A percentile compares a stretch with the other conserved stretches of the same genome.
phyloP scores from a whole-genome alignment of 1,140 invertebrate genomes.

The Globodera rostochiensis region DNA sequence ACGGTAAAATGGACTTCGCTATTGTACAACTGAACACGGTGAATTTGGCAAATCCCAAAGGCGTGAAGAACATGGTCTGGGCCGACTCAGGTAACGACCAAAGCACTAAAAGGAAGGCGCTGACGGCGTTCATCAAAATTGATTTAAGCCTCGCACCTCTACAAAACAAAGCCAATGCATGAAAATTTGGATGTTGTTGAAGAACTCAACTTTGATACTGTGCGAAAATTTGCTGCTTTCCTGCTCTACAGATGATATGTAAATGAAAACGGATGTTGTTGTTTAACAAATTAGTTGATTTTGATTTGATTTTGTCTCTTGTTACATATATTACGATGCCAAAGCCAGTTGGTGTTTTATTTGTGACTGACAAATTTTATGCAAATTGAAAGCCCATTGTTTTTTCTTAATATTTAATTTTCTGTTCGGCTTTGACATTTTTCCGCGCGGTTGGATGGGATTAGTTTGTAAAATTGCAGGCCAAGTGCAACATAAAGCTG shows the following conservation, averaged over 20 bases:
- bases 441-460: not conserved
- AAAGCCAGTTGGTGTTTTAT: not conserved
- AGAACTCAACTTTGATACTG: conserved; percentile 54
- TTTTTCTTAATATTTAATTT: no score
- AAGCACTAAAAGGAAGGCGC: no score
- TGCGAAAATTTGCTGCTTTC: conserved; percentile 53
- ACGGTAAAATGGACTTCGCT: conserved; percentile 60
- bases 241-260: conserved; percentile 43
- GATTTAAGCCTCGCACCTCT: conserved; percentile 53
- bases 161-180: conserved; percentile 54
- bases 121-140: not conserved
- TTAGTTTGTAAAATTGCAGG: not conserved
- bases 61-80: conserved; percentile 61
- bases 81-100: conserved; percentile 49
- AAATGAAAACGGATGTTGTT: not conserved
- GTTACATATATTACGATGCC: not conserved
- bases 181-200: conserved; percentile 55
- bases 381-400: no score
- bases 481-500: not conserved
- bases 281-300: conserved; percentile 34
- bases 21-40: conserved; percentile 59
- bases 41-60: conserved; percentile 39
- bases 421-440: no score
- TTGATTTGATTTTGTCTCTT: conserved; percentile 25
- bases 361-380: no score